Conservation (phyloP, 2,113 vertebrate species). For the Hiodon tergisus region DNA sequence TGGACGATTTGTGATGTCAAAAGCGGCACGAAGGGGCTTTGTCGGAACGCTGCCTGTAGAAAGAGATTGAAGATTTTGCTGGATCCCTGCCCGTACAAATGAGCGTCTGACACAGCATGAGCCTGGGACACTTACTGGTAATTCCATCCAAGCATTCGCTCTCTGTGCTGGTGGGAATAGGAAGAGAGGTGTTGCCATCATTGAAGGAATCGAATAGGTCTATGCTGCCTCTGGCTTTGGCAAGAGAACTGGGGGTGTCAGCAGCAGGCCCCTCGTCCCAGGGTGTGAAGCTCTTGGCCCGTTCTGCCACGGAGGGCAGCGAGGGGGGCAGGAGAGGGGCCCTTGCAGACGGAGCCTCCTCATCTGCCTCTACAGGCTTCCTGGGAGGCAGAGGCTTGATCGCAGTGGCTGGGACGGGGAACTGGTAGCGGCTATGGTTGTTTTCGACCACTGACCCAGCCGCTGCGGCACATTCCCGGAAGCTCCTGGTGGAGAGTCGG, state of each 20-base stretch:
- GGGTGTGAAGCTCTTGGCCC: background rate
- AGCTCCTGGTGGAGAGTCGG: constrained; percentile 58
- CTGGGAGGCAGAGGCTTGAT: constrained; percentile 65
- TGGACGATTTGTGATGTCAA: constrained; percentile 41
- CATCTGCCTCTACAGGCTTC: constrained; percentile 46
- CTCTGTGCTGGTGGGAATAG: too few relatives aligned
- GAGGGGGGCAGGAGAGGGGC: constrained; percentile 41
- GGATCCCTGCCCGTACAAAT: background rate
- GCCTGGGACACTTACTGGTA: constrained; percentile 42
- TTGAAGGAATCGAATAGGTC: background rate
- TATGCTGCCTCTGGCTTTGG: background rate
- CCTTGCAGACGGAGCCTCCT: constrained; percentile 36
- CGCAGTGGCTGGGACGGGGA: constrained; percentile 53
- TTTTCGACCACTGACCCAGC: constrained; percentile 46
- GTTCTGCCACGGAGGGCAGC: constrained; percentile 46
- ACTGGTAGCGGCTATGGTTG: constrained; percentile 20
- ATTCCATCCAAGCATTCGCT: background rate
- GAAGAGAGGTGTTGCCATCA: background rate
- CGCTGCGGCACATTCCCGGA: constrained; percentile 56
- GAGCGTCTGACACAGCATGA: background rate
- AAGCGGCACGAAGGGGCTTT: constrained; percentile 54
- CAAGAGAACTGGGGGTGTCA: background rate
- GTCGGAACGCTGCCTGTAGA: constrained; percentile 61
- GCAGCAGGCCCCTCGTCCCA: background rate
- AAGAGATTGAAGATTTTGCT: constrained; percentile 12